Evolutionary conservation across 1,140 invertebrate species (phyloP), one percentile per base, ranked within the genome.

Genomic region (Bombus sibiricus): DNA sequence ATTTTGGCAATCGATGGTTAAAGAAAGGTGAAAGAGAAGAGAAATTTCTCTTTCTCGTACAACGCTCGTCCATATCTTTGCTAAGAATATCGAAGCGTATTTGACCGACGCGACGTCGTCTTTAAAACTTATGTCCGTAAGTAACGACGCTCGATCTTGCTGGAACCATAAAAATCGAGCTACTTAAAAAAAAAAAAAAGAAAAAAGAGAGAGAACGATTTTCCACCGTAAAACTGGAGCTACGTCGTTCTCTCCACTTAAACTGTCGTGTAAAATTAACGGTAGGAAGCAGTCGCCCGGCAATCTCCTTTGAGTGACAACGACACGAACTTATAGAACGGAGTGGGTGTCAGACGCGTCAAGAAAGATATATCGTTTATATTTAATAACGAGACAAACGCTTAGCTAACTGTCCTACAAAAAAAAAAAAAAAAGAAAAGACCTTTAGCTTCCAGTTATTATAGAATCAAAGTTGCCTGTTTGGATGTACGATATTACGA

Each of bases 211-310:
- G 18, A 53, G 18, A 43, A 57, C 15, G 59, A 76, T 83, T 37
- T 71, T 25, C 25, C 47, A 15, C 18, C 53, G 47, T 28, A 12
- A 34, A 41, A 8, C 8, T 25, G n/a, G 6, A 22, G 9, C 68
- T 39, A 32, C n/a, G n/a, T 18, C 13, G 18, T 4, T 25, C 22
- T n/a, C 6, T 39, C 34, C 28, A 32, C 68, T 53, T 28, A n/a
- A 76, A 25, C 34, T 62, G 81, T 74, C 71, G 4, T 37, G 57
- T 43, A 47, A 74, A 82, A 74, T 82, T 82, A 82, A 82, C 71
- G 53, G 12, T 18, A 37, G 34, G n/a, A 47, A 25, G 12, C 81
- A 39, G 28, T 5, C 34, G 5, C 15, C 1, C 22, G n/a, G 66
- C 41, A 75, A 74, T 64, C 71, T 47, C 57, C 25, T 37, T 69